Evolutionary conservation across 2,888 invertebrate genomes (phyloP).

Genomic region (Atethmia centrago): DNA sequence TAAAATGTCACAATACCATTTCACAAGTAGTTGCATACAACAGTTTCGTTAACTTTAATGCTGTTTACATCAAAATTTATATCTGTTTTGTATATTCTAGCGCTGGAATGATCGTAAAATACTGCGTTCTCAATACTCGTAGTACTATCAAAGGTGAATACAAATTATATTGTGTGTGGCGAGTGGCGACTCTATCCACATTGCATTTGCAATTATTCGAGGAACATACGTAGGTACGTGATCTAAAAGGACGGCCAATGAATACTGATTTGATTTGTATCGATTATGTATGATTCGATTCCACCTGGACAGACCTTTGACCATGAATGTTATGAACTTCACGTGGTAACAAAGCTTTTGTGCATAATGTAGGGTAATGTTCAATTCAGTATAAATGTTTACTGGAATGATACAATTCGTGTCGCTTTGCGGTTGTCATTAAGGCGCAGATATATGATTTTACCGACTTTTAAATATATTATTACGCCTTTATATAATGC

Average conservation of each 20-base stretch:
- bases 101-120: conserved; percentile 59
- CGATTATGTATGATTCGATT: conserved; percentile 38
- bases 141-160: conserved; percentile 68
- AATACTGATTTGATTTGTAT: conserved; percentile 56
- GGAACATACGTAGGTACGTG: conserved; percentile 63
- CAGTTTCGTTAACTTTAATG: conserved; percentile 48
- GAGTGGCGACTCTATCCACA: conserved; percentile 37
- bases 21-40: conserved; percentile 12
- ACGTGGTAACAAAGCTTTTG: conserved; percentile 3
- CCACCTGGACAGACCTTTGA: conserved; percentile 15
- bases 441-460: no score
- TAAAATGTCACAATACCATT: conserved; percentile 48
- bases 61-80: conserved; percentile 56
- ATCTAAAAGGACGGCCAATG: conserved; percentile 35
- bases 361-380: conserved; percentile 40
- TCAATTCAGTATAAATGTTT: conserved; percentile 12
- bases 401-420: conserved; percentile 16
- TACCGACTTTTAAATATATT: no score
- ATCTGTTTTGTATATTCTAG: conserved; percentile 48
- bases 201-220: conserved; percentile 67
- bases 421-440: conserved; percentile 24
- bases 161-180: conserved; percentile 67
- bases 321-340: conserved; percentile 24
- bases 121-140: conserved; percentile 60
- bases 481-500: no score